Percentiles rank a stretch among this genome's conserved stretches.
phyloP scores from a whole-genome alignment of 2,888 invertebrate genomes.

The Sinohyriopsis cumingii region DNA sequence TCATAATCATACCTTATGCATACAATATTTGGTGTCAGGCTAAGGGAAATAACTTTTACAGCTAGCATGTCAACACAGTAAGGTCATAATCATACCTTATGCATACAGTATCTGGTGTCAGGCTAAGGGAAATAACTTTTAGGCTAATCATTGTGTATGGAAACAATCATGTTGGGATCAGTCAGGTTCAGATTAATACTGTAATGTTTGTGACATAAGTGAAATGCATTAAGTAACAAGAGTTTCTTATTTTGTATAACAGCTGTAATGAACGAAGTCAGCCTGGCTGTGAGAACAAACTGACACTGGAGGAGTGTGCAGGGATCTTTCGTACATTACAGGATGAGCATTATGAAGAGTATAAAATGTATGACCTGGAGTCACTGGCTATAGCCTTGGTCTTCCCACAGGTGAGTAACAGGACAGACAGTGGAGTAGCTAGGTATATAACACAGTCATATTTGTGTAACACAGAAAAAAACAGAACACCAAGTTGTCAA shows the following conservation, averaged over 20 bases:
- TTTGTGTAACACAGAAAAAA: no score
- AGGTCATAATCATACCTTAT: no score
- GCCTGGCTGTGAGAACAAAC: slow-evolving; percentile 70
- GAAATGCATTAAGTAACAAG: background rate
- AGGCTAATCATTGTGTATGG: no score
- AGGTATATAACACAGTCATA: no score
- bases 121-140: no score
- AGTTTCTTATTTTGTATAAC: slow-evolving; percentile 8
- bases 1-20: no score
- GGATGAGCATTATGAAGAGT: slow-evolving; percentile 74
- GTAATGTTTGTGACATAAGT: slow-evolving; percentile 2
- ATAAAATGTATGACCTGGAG: slow-evolving; percentile 87
- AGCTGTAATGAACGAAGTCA: slow-evolving; percentile 59
- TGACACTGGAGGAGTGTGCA: slow-evolving; percentile 72
- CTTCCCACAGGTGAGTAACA: slow-evolving; percentile 78
- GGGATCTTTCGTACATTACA: slow-evolving; percentile 62
- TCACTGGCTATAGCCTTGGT: slow-evolving; percentile 88
- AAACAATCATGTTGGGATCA: background rate
- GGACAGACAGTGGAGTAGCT: no score
- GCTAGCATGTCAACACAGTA: no score
- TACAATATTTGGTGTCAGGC: no score
- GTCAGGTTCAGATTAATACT: slow-evolving; percentile 8
- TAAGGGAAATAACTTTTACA: no score
- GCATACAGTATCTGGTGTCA: no score
- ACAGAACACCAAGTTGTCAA: no score